A percentile compares a stretch with the other conserved stretches of the same genome.
These are phyloP conservation scores for Pelochelys cantorii DNA, from an alignment of 2,797 vertebrate species.

Conservation along the genomic window DNA sequence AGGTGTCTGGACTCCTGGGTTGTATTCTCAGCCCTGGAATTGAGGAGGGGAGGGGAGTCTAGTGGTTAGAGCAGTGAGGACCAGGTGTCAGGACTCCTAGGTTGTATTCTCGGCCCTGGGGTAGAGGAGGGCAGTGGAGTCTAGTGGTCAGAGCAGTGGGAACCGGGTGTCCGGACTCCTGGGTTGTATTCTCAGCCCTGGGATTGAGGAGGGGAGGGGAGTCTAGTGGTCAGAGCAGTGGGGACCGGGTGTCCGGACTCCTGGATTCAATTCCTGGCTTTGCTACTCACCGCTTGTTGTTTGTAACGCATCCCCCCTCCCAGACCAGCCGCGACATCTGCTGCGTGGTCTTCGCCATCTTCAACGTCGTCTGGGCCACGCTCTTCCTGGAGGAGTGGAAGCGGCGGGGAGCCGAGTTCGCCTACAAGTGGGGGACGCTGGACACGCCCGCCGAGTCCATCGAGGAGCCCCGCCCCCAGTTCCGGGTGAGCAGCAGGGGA, in stretches of 20 bases:
- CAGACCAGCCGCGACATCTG: conserved; percentile 97
- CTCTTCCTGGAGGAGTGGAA: conserved; percentile 98
- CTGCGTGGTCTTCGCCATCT: conserved; percentile 96
- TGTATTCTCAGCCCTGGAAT: too few relatives aligned
- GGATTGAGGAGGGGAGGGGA: neutral
- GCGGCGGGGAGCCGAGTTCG: conserved; percentile 92
- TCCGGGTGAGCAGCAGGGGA: conserved; percentile 84
- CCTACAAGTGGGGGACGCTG: conserved; percentile 97
- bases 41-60: too few relatives aligned
- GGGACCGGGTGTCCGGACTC: neutral
- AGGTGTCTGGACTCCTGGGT: too few relatives aligned
- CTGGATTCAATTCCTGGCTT: fast-evolving
- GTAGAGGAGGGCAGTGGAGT: neutral
- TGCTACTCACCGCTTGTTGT: fast-evolving
- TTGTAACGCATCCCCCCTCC: neutral
- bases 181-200: neutral
- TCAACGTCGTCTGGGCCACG: conserved; percentile 97
- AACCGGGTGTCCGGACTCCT: neutral
- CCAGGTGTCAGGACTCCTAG: neutral
- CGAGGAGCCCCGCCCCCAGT: conserved; percentile 95
- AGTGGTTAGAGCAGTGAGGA: too few relatives aligned
- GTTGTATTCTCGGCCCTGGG: neutral
- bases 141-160: neutral
- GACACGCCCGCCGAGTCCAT: conserved; percentile 91
- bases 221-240: neutral